These are phyloP conservation scores for Rhabdomys dilectus DNA, from an alignment of 2,113 vertebrate species.

Conservation along the genomic window DNA sequence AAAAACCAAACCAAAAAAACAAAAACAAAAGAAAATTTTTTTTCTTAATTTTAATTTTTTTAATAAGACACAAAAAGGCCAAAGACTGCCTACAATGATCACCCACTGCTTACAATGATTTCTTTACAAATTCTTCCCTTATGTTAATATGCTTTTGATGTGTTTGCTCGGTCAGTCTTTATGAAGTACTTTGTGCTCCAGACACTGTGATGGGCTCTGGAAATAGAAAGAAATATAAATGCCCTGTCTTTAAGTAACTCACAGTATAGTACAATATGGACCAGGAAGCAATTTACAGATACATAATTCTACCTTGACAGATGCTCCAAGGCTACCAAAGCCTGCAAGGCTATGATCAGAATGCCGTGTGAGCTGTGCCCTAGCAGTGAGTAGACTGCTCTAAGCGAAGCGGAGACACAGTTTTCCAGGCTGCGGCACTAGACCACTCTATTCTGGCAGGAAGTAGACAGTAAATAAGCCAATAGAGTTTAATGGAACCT, in stretches of 20 bases:
- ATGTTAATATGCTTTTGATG: not conserved
- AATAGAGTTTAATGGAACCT: not conserved
- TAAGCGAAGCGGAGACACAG: not conserved
- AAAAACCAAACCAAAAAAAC: not conserved
- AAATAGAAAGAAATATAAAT: not conserved
- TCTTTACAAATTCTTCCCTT: constrained; percentile 5
- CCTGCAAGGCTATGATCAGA: not conserved
- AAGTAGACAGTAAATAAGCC: not conserved
- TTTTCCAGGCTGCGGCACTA: not conserved
- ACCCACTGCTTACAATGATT: not conserved
- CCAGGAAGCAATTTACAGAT: not conserved
- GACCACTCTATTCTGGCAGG: not conserved
- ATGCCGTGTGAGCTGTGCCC: not conserved
- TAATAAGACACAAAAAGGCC: not conserved
- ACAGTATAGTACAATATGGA: not conserved
- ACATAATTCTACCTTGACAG: not conserved
- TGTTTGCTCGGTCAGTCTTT: constrained; percentile 16
- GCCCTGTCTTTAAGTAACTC: not conserved
- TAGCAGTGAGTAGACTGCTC: not conserved
- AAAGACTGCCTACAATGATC: not conserved
- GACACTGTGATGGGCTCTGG: not conserved
- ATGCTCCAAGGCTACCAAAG: not conserved
- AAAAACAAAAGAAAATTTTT: not conserved
- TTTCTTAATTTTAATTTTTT: constrained; percentile 42
- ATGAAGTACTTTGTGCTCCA: not conserved